Evolutionary conservation across 2,888 invertebrate genomes (phyloP).

Genomic region (Myathropa florea): DNA sequence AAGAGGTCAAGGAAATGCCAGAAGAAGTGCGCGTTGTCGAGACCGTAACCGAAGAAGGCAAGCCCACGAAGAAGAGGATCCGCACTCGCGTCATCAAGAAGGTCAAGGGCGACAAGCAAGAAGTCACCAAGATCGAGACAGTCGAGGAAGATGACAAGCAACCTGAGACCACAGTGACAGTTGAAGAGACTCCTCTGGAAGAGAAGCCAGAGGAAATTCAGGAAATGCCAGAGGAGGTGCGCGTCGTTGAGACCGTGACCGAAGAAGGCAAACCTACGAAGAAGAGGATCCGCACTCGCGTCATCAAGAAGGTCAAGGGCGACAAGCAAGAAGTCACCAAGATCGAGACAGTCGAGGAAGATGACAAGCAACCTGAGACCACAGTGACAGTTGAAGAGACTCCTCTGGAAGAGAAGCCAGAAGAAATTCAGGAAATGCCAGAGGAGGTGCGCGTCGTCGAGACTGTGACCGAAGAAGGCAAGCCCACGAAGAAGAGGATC

Average conservation of each 20-base stretch:
- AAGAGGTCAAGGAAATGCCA: slow-evolving; percentile 75
- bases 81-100: slow-evolving; percentile 70
- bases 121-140: slow-evolving; percentile 74
- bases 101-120: slow-evolving; percentile 73
- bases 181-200: slow-evolving; percentile 66
- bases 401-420: slow-evolving; percentile 72
- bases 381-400: slow-evolving; percentile 71
- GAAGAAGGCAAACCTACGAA: slow-evolving; percentile 77
- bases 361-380: slow-evolving; percentile 77
- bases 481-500: slow-evolving; percentile 74
- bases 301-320: slow-evolving; percentile 77
- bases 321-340: slow-evolving; percentile 77
- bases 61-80: slow-evolving; percentile 75
- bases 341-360: slow-evolving; percentile 79
- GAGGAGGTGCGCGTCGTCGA: slow-evolving; percentile 73
- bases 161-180: slow-evolving; percentile 75
- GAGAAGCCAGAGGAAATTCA: slow-evolving; percentile 71
- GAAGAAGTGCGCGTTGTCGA: slow-evolving; percentile 63
- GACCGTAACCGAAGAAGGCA: slow-evolving; percentile 77
- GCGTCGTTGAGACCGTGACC: slow-evolving; percentile 74
- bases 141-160: slow-evolving; percentile 75
- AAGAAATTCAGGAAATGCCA: slow-evolving; percentile 76
- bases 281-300: slow-evolving; percentile 74
- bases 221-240: slow-evolving; percentile 79
- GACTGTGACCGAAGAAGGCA: slow-evolving; percentile 68